Base-by-base conservation (phyloP, 2,113 vertebrate species). In the Hydropotes inermis region DNA sequence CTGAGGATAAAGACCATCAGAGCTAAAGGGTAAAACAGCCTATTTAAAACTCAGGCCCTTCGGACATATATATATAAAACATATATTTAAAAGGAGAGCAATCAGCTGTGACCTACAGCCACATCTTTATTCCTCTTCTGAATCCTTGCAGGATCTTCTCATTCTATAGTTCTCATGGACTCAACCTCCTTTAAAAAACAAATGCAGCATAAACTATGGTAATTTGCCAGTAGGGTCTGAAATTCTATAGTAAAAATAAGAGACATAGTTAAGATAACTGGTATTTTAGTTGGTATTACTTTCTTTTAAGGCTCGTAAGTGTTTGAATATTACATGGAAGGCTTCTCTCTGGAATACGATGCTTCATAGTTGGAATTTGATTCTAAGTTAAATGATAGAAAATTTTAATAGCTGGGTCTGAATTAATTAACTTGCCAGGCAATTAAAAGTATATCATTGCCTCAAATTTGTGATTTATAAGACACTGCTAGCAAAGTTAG, bases 371-470 rank as follows among this genome's bases (percentile, higher is more conserved):
- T 86, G 67, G 50, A 95, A 87, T 14, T 78, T 54, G 30, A 50
- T 93, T 81, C 10, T 27, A 78, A 55, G 67, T 91, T 79, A 88
- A 95, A 91, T 87, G 54, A 96, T 60, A 36, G 88, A 50, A 92
- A 78, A 60, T 27, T 9, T n/a, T 93, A 95, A 96, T 83, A 82
- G n/a, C 43, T 78, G 9, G 33, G 36, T 93, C 83, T 89, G 92
- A 95, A 67, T 96, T 81, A 79, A 95, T 81, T 95, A 93, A 97
- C 92, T 93, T 92, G 25, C 39, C 52, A 78, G 47, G 76, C 55
- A 94, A 61, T 91, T 92, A 89, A 81, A 94, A 4, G 39, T 76
- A 1, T 94, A 61, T 39, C 28, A 76, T 52, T 64, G 54, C 64
- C 74, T 97, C 74, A 52, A 25, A n/a, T 76, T 79, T 87, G 52